These are phyloP conservation scores for Hyperopisus bebe DNA, from an alignment of 2,113 vertebrate species.

Conservation along the genomic window DNA sequence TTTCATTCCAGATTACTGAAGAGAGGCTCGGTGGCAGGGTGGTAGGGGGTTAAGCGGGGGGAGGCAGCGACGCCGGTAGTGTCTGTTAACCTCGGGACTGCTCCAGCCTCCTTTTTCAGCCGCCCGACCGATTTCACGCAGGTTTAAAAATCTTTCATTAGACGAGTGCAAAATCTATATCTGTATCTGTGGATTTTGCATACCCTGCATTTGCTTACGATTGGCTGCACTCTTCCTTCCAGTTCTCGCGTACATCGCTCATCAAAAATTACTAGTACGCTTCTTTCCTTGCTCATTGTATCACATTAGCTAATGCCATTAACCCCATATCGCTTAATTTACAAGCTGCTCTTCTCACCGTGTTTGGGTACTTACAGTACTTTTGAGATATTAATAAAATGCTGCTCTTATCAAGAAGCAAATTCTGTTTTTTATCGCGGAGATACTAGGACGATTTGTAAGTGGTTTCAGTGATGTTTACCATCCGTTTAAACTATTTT, in stretches of 20 bases:
- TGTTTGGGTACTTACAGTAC: background rate
- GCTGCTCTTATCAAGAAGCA: background rate
- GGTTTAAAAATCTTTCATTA: background rate
- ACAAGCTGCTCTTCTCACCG: background rate
- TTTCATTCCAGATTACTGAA: background rate
- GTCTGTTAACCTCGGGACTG: background rate
- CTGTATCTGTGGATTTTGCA: background rate
- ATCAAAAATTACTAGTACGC: background rate
- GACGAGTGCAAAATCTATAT: background rate
- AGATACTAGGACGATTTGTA: background rate
- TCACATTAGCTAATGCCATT: background rate
- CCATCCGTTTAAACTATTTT: background rate
- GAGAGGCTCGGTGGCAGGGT: slow-evolving; percentile 5
- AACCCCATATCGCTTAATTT: background rate
- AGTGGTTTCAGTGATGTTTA: background rate
- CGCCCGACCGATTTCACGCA: background rate
- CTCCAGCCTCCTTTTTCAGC: background rate
- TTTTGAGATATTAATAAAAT: background rate
- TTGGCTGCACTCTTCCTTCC: background rate
- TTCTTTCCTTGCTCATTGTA: background rate
- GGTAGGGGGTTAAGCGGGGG: slow-evolving; percentile 17
- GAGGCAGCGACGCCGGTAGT: background rate
- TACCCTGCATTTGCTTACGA: background rate
- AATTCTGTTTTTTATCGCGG: background rate
- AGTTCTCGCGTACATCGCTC: background rate